Percentiles rank a stretch among this genome's conserved stretches.
Evolutionary conservation across 1,140 invertebrate genomes (phyloP).

Genomic region (Tetragnatha versicolor): DNA sequence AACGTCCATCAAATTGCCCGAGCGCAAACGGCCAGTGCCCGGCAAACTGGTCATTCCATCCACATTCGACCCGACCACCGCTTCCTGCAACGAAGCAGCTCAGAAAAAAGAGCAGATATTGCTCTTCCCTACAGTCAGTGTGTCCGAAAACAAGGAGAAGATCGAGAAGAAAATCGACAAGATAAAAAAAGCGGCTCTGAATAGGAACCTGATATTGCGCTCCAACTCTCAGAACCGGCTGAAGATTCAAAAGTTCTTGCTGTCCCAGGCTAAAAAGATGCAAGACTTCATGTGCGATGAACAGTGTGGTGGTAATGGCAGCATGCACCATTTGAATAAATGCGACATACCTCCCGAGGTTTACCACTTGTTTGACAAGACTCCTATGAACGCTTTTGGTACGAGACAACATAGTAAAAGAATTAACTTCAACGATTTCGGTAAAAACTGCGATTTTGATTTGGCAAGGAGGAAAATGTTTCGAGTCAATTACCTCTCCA

Average conservation of each 20-base stretch:
- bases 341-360: not conserved
- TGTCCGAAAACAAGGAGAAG: constrained; percentile 50
- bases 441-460: not conserved
- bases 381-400: not conserved
- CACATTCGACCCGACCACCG: constrained; percentile 4
- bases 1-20: not conserved
- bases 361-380: not conserved
- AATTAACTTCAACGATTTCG: constrained; percentile 2
- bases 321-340: not conserved
- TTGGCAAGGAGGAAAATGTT: not conserved
- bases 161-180: constrained; percentile 50
- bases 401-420: constrained; percentile 3
- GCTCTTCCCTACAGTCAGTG: constrained; percentile 34
- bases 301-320: constrained; percentile 14
- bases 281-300: constrained; percentile 39
- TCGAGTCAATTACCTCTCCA: not conserved
- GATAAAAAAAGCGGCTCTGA: constrained; percentile 35
- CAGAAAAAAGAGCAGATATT: not conserved
- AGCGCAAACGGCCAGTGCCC: constrained; percentile 9
- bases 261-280: constrained; percentile 36
- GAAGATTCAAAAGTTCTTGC: constrained; percentile 35
- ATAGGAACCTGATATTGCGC: constrained; percentile 23
- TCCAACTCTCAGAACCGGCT: constrained; percentile 22
- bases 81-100: not conserved
- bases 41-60: constrained; percentile 31